Conservation (phyloP, 2,113 vertebrate species). For the Dromiciops gliroides region DNA sequence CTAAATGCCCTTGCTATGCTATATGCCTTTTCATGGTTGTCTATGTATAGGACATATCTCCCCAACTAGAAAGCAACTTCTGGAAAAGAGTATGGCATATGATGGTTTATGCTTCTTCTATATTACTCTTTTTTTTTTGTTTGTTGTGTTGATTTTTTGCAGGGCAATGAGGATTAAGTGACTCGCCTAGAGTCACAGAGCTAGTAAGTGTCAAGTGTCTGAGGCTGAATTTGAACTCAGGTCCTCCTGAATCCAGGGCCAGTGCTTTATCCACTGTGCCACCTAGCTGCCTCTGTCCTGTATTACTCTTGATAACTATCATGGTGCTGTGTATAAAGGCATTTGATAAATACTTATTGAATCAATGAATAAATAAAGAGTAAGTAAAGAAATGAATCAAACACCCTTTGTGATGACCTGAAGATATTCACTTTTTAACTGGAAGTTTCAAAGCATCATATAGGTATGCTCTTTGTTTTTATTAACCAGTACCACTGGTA, state of each 20-base stretch:
- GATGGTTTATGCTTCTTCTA: background rate
- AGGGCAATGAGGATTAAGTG: too few species aligned
- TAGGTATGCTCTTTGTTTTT: background rate
- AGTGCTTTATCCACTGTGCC: too few species aligned
- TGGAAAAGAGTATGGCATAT: background rate
- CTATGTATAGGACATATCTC: background rate
- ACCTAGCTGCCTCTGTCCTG: too few species aligned
- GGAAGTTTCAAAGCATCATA: background rate
- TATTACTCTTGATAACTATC: background rate
- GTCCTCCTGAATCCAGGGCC: too few species aligned
- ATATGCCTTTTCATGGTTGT: background rate
- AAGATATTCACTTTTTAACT: background rate
- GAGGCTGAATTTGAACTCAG: too few species aligned
- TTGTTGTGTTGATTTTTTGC: too few species aligned
- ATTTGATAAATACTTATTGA: background rate
- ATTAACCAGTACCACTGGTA: background rate
- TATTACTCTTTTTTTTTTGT: too few species aligned
- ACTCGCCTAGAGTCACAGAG: too few species aligned
- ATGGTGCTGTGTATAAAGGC: background rate
- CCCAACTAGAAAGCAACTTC: background rate
- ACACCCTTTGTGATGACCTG: background rate
- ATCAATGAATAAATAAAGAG: background rate
- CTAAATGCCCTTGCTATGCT: background rate
- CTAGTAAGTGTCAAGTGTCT: too few species aligned
- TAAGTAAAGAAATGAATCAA: background rate